Conservation (phyloP, 2,113 vertebrate genomes). For the Macquaria australasica region DNA sequence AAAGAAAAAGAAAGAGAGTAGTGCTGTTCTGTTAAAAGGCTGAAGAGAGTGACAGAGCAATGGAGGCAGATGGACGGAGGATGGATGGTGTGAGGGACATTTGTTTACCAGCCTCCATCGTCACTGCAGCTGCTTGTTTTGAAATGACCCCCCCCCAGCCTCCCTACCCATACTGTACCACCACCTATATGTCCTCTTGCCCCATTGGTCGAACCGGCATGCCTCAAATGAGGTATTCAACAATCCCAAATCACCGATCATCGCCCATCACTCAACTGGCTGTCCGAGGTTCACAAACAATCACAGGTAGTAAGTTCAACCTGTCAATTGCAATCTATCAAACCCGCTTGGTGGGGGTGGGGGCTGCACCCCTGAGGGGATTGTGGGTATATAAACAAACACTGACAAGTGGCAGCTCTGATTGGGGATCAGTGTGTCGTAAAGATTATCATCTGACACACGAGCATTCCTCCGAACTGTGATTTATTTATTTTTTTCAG, state of each 20-base stretch:
- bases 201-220: background rate
- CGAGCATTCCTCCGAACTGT: background rate
- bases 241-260: slow-evolving; percentile 22
- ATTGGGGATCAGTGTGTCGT: slow-evolving; percentile 1
- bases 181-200: background rate
- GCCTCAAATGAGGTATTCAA: background rate
- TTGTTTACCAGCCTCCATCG: slow-evolving; percentile 30
- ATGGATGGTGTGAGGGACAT: background rate
- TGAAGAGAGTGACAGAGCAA: background rate
- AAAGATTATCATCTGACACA: slow-evolving; percentile 23
- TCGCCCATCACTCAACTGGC: slow-evolving; percentile 24
- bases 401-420: slow-evolving; percentile 23
- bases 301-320: slow-evolving; percentile 24
- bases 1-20: background rate
- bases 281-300: background rate
- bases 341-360: background rate
- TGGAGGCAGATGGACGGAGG: background rate
- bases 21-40: background rate
- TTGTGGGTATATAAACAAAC: slow-evolving; percentile 43
- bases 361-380: background rate
- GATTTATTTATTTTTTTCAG: background rate
- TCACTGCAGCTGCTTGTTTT: slow-evolving; percentile 42
- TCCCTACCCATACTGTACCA: background rate
- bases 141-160: background rate
- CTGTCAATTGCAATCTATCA: slow-evolving; percentile 28